Evolutionary conservation across 2,888 invertebrate genomes (phyloP), one percentile per base, ranked within the genome.

Genomic region (Drosophila neutralis): DNA sequence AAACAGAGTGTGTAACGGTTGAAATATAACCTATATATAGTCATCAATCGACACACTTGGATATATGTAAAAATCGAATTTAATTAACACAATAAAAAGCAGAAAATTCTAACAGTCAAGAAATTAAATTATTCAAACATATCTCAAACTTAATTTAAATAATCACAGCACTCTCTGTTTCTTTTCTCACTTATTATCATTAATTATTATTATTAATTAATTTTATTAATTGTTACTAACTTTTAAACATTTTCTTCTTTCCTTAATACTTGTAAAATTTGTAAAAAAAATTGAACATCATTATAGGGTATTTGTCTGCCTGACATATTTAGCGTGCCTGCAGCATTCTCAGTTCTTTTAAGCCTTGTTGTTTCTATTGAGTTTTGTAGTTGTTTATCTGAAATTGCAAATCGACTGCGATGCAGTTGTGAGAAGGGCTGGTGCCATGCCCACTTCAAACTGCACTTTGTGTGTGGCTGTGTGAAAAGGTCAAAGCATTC

Each of bases 401-500:
- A 89, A 85, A 89, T 89, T 89, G 75, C 72, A 73, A 87, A 85
- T 89, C 88, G 81, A 88, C 83, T 85, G 74, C 74, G 63, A 72
- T 69, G 74, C 76, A 85, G 64, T 71, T 69, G 42, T 11, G 64
- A 76, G 76, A 89, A 83, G 87, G 90, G 88, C 83, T 66, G 56
- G 24, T 63, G 68, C 81, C 81, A 80, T 78, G 82, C 81, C 78
- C 51, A 57, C 31, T 24, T 21, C 11, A 5, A 33, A 27, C 52
- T 70, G 59, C 51, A 63, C 63, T 79, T 49, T 57, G 40, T 78
- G 83, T 85, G 78, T 74, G 80, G 74, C 80, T 84, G 78, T 86
- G 78, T 76, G 86, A 78, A 86, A 90, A 86, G 85, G 85, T 86
- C 89, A 86, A 88, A 90, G 83, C 87, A 90, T 90, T 90, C 85